Evolutionary conservation across 2,888 invertebrate genomes (phyloP), one percentile per base, ranked within the genome.

Genomic region (Abrostola triplasia): DNA sequence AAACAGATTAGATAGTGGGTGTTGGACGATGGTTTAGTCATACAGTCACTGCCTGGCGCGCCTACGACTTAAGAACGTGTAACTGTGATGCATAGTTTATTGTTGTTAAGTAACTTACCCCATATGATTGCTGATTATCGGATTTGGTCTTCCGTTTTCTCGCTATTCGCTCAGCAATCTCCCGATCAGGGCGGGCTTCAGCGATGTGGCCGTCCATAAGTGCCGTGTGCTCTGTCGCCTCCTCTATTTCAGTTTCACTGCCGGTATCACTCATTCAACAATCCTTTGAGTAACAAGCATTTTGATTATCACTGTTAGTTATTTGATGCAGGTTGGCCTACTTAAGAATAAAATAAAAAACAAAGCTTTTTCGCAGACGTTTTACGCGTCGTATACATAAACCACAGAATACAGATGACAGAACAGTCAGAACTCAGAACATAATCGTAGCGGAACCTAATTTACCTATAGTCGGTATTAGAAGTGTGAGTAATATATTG

Each of bases 141-240:
- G 94, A 82, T 83, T 95, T 95, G 48, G 95, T 90, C 76, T 95
- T 95, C 64, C 95, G 89, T 86, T 96, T 96, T 73, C 96, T 95
- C 40, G 95, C 92, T 76, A 90, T 92, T 63, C 95, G 94, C 72
- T 95, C 95, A 67, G 91, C 92, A 70, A 92, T 90, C 82, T 95
- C 95, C 88, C 95, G 94, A 78, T 95, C 95, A 63, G 95, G 92
- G 76, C 95, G 95, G 77, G 95, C 95, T 88, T 96, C 96, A 65
- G 96, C 96, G 87, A 97, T 96, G 95, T 97, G 97, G 86, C 96
- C 97, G 95, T 97, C 97, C 97, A 98, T 98, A 88, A 97, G 96
- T 92, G 97, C 97, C 84, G 97, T 97, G 82, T 95, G 96, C 95
- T 98, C 97, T 88, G 96, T 96, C 83, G 95, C 95, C 87, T 95